Conservation (phyloP, 2,888 invertebrate genomes). For the Orthosia gothica region DNA sequence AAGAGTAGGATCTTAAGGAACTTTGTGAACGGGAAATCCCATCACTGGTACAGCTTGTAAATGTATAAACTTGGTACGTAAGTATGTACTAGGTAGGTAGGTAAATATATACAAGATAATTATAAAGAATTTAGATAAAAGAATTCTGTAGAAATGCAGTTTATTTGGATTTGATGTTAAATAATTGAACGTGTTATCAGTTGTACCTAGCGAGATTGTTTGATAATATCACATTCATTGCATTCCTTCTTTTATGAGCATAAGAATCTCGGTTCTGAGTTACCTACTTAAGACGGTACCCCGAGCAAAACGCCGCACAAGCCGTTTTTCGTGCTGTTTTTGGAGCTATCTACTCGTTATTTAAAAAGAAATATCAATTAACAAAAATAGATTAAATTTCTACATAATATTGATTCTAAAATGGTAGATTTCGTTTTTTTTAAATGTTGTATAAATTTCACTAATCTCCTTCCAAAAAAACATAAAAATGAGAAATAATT, state of each 20-base stretch:
- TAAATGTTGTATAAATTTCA: too few relatives aligned
- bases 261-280: not conserved
- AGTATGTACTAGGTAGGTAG: not conserved
- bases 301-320: too few relatives aligned
- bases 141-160: slow-evolving; percentile 39
- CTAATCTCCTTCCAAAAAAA: too few relatives aligned
- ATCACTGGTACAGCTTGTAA: not conserved
- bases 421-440: too few relatives aligned
- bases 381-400: too few relatives aligned
- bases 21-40: too few relatives aligned
- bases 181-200: slow-evolving; percentile 47
- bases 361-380: too few relatives aligned
- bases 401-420: too few relatives aligned
- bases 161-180: slow-evolving; percentile 42
- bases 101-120: not conserved
- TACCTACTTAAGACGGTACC: not conserved
- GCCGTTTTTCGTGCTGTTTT: too few relatives aligned
- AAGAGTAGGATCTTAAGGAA: too few relatives aligned
- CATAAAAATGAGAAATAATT: too few relatives aligned
- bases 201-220: slow-evolving; percentile 20
- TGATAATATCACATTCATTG: slow-evolving; percentile 37
- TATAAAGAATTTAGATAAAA: slow-evolving; percentile 38
- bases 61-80: not conserved
- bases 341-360: too few relatives aligned
- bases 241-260: slow-evolving; percentile 12